Conservation (phyloP, 2,113 vertebrate genomes). For the Sinocyclocheilus rhinocerous region DNA sequence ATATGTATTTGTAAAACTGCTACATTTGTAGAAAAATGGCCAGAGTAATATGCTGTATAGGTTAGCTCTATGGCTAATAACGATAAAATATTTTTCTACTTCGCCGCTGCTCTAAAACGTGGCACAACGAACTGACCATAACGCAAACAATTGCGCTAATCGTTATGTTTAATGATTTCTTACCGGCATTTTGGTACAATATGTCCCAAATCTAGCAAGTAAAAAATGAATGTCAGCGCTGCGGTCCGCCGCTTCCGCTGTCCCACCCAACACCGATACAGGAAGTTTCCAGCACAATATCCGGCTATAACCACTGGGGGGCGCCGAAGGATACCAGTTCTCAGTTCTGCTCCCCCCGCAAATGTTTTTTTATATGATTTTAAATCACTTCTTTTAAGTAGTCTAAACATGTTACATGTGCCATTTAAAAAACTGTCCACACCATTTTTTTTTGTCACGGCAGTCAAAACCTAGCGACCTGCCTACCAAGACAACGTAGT, state of each 20-base stretch:
- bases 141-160: not conserved
- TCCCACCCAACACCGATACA: constrained; percentile 74
- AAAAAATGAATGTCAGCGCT: constrained; percentile 51
- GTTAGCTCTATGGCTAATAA: constrained; percentile 29
- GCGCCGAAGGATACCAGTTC: not conserved
- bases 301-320: not conserved
- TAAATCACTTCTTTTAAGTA: not conserved
- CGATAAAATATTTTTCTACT: not conserved
- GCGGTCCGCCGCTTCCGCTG: constrained; percentile 71
- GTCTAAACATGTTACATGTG: not conserved
- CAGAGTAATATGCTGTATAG: not conserved
- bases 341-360: not conserved
- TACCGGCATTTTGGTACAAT: constrained; percentile 82
- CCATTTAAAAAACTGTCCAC: not conserved
- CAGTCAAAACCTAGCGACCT: no score
- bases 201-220: constrained; percentile 57
- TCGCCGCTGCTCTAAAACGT: not conserved
- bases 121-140: not conserved
- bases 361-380: not conserved
- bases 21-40: not conserved
- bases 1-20: not conserved
- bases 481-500: not conserved
- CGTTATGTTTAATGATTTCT: constrained; percentile 45
- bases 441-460: no score
- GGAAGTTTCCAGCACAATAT: constrained; percentile 67